Evolutionary conservation across 35 echinoderm and acorn worm species (phyloP).

Genomic region (Heliocidaris tuberculata): DNA sequence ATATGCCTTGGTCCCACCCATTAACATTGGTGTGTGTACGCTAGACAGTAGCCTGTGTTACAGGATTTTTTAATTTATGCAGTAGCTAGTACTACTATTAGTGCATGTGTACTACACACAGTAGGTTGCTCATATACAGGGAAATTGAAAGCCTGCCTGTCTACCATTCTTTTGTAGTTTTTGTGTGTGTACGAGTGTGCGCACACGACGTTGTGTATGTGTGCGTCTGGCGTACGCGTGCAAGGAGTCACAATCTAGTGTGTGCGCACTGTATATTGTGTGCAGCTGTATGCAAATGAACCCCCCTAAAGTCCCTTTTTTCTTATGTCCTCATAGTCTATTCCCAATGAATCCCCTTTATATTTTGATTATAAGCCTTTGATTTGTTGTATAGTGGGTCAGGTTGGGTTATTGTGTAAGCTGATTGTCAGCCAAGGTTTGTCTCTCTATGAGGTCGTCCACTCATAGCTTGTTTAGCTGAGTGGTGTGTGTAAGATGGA

Average conservation of each 20-base stretch:
- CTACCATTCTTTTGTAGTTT: constrained; percentile 12
- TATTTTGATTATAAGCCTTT: background rate
- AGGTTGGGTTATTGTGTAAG: background rate
- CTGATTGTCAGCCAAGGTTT: background rate
- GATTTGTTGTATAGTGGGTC: constrained; percentile 9
- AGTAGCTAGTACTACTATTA: constrained; percentile 42
- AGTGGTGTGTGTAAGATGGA: background rate
- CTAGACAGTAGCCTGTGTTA: constrained; percentile 30
- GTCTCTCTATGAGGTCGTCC: background rate
- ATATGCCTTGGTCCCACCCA: background rate
- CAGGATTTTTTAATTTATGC: constrained; percentile 38
- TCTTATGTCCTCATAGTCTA: background rate
- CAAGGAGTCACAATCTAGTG: constrained; percentile 7
- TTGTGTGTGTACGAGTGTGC: constrained; percentile 37
- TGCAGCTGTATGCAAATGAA: constrained; percentile 54
- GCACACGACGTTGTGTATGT: constrained; percentile 33
- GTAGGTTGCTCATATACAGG: constrained; percentile 22
- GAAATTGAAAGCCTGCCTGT: constrained; percentile 17
- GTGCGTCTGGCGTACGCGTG: constrained; percentile 30
- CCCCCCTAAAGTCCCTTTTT: background rate
- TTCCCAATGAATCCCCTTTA: background rate
- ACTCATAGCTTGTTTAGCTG: background rate
- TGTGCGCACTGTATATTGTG: background rate
- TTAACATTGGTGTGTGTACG: background rate
- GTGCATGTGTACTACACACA: constrained; percentile 27